phyloP scores from a whole-genome alignment of 2,797 vertebrate genomes.

The Karalla daura region DNA sequence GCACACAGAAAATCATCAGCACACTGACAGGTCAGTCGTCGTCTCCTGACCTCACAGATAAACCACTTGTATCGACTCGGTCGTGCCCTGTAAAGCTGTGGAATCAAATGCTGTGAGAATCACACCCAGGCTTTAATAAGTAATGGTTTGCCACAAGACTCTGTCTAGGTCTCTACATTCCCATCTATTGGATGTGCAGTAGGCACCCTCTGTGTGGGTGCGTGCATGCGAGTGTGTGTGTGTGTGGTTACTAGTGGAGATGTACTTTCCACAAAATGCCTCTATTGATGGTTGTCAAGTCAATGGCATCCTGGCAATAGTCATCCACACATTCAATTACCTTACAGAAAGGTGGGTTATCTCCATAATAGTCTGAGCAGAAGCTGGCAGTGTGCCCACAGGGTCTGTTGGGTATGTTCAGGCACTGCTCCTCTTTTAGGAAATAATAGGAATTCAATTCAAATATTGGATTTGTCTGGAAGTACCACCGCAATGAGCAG shows the following conservation, averaged over 20 bases:
- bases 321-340: slow-evolving; percentile 76
- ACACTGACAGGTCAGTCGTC: slow-evolving; percentile 32
- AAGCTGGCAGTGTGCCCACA: slow-evolving; percentile 61
- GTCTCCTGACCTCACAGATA: slow-evolving; percentile 66
- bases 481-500: slow-evolving; percentile 28
- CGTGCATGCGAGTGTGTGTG: slow-evolving; percentile 10
- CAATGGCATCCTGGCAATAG: slow-evolving; percentile 79
- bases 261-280: slow-evolving; percentile 68
- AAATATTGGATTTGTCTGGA: slow-evolving; percentile 36
- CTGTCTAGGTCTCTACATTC: slow-evolving; percentile 54
- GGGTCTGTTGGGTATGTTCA: slow-evolving; percentile 49
- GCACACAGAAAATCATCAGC: slow-evolving; percentile 61
- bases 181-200: slow-evolving; percentile 56
- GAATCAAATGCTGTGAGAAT: slow-evolving; percentile 55
- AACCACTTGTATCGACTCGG: slow-evolving; percentile 50
- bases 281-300: slow-evolving; percentile 79
- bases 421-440: slow-evolving; percentile 35
- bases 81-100: slow-evolving; percentile 40
- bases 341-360: slow-evolving; percentile 67
- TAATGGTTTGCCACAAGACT: slow-evolving; percentile 57
- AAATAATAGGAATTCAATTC: slow-evolving; percentile 60
- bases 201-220: slow-evolving; percentile 2
- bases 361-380: slow-evolving; percentile 57
- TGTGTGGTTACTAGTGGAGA: slow-evolving; percentile 63
- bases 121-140: slow-evolving; percentile 59